Percentiles rank a stretch among this genome's conserved stretches.
These are phyloP conservation scores for Platycheirus rosarum DNA, from an alignment of 2,888 invertebrate genomes.

Conservation along the genomic window DNA sequence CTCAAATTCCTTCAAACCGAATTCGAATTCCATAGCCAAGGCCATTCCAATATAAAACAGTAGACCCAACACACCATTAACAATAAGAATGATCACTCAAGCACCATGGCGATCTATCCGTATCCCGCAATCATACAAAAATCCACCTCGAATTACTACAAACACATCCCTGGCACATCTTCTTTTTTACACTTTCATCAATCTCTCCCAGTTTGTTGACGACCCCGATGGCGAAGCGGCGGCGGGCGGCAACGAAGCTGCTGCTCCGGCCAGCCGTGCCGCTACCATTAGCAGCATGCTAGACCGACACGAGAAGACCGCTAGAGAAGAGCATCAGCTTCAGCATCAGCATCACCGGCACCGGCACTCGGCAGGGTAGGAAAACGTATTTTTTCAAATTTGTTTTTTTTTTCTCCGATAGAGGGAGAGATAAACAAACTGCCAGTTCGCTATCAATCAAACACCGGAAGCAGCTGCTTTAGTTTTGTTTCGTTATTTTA, in stretches of 20 bases:
- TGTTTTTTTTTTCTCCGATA: constrained; percentile 56
- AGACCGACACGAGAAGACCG: constrained; percentile 33
- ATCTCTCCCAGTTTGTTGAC: constrained; percentile 23
- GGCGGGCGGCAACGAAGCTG: too few relatives aligned
- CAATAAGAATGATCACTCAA: constrained; percentile 12
- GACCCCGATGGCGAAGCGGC: not conserved
- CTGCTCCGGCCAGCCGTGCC: constrained; percentile 52
- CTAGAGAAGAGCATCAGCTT: constrained; percentile 38
- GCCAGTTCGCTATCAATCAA: constrained; percentile 83
- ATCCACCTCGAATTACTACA: constrained; percentile 61
- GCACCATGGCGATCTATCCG: constrained; percentile 16
- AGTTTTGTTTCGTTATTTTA: constrained; percentile 79
- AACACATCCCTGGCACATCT: constrained; percentile 56
- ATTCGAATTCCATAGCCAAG: constrained; percentile 15
- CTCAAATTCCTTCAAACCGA: not conserved
- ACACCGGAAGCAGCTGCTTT: constrained; percentile 83
- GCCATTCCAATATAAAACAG: constrained; percentile 15
- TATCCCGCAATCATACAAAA: constrained; percentile 16
- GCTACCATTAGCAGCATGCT: constrained; percentile 67
- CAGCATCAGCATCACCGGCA: constrained; percentile 18
- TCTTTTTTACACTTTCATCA: constrained; percentile 64
- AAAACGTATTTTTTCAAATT: constrained; percentile 64
- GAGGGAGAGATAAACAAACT: constrained; percentile 81
- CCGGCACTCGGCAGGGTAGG: constrained; percentile 71
- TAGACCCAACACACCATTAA: not conserved